Conservation (phyloP, 2,888 invertebrate genomes). For the Cryptus armator region DNA sequence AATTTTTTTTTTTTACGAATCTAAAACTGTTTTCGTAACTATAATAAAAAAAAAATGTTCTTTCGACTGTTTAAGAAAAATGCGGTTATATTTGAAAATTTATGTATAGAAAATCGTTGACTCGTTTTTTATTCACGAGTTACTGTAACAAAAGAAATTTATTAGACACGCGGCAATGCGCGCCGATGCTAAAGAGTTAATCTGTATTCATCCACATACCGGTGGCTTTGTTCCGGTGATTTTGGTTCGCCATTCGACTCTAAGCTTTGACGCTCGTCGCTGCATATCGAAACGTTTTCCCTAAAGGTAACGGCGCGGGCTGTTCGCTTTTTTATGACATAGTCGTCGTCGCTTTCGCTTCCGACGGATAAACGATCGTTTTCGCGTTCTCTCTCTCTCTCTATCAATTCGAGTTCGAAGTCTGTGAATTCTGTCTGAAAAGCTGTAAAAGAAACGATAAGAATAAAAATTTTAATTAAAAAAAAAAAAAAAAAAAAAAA, state of each 20-base stretch:
- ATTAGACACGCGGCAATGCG: background rate
- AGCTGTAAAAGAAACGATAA: constrained; percentile 44
- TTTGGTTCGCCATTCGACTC: constrained; percentile 50
- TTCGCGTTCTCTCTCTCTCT: constrained; percentile 75
- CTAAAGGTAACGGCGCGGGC: constrained; percentile 41
- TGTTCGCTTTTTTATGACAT: constrained; percentile 15
- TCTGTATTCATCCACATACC: constrained; percentile 6
- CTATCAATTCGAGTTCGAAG: constrained; percentile 83
- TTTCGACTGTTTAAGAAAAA: too few relatives aligned
- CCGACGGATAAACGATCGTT: constrained; percentile 55
- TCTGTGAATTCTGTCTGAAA: constrained; percentile 81
- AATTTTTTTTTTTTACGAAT: too few relatives aligned
- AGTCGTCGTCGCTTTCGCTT: constrained; percentile 55
- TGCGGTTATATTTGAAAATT: too few relatives aligned
- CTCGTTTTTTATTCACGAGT: too few relatives aligned
- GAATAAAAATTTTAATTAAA: background rate
- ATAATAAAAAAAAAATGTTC: too few relatives aligned
- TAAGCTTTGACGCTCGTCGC: background rate
- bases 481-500: constrained; percentile 36
- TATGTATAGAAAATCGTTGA: too few relatives aligned
- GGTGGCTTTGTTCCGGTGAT: background rate
- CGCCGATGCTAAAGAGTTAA: background rate
- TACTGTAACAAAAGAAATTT: background rate
- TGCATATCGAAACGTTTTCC: constrained; percentile 33
- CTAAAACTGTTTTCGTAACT: too few relatives aligned